Evolutionary conservation across 1,140 invertebrate species (phyloP).

Genomic region (Aphaenogaster rudis): DNA sequence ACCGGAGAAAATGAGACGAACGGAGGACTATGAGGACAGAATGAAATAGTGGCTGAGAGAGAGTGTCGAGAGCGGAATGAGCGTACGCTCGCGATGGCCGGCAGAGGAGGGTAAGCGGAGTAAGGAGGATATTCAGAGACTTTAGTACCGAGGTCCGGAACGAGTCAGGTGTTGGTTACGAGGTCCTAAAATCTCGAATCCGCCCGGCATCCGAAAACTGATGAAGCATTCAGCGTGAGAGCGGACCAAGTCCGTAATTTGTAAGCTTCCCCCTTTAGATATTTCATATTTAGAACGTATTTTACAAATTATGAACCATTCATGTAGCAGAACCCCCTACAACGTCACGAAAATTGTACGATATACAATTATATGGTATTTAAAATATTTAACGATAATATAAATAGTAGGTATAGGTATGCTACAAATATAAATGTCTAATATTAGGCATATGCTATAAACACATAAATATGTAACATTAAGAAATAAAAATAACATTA

Average conservation of each 20-base stretch:
- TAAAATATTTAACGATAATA: not conserved
- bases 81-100: not conserved
- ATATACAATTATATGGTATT: not conserved
- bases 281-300: slow-evolving; percentile 11
- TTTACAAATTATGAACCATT: slow-evolving; percentile 24
- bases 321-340: not conserved
- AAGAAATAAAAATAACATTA: too few species aligned
- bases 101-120: not conserved
- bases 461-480: too few species aligned
- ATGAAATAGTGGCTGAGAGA: slow-evolving; percentile 59
- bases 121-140: slow-evolving; percentile 30
- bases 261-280: not conserved
- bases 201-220: slow-evolving; percentile 33
- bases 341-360: not conserved
- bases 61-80: slow-evolving; percentile 28
- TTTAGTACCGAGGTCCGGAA: not conserved
- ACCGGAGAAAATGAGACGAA: slow-evolving; percentile 60
- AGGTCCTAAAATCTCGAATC: slow-evolving; percentile 48
- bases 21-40: slow-evolving; percentile 59
- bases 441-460: too few species aligned
- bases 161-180: slow-evolving; percentile 52
- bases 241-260: not conserved
- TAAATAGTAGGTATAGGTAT: not conserved
- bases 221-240: slow-evolving; percentile 44
- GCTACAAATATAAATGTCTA: too few species aligned